phyloP scores from a whole-genome alignment of 2,888 invertebrate genomes.

The Drosophila macrothrix region DNA sequence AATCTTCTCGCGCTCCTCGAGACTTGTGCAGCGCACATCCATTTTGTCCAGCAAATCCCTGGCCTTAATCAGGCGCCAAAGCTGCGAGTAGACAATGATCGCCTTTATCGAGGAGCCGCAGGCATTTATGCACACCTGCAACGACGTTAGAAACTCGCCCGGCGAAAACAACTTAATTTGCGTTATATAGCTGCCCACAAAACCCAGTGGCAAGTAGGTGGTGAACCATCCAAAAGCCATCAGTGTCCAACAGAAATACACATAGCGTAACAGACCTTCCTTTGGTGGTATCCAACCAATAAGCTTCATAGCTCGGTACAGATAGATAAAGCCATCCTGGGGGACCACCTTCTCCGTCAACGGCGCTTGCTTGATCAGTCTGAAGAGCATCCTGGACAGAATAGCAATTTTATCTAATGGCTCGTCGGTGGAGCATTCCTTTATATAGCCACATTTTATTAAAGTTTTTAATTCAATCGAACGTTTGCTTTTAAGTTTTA shows the following conservation, averaged over 20 bases:
- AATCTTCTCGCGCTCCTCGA: slow-evolving; percentile 60
- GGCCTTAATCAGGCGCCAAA: slow-evolving; percentile 59
- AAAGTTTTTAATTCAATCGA: slow-evolving; percentile 29
- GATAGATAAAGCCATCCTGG: slow-evolving; percentile 61
- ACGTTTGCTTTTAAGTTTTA: slow-evolving; percentile 47
- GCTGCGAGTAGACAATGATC: slow-evolving; percentile 51
- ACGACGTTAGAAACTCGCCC: slow-evolving; percentile 71
- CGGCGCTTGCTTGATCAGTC: slow-evolving; percentile 54
- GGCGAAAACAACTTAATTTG: slow-evolving; percentile 62
- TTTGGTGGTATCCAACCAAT: slow-evolving; percentile 65
- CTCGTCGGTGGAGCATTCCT: background rate
- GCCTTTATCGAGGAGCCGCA: slow-evolving; percentile 66
- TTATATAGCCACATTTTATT: slow-evolving; percentile 48
- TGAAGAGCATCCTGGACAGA: slow-evolving; percentile 55
- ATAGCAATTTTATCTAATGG: background rate
- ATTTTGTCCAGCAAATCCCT: slow-evolving; percentile 60
- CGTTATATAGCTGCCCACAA: slow-evolving; percentile 62
- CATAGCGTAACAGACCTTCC: slow-evolving; percentile 38
- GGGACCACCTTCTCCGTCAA: slow-evolving; percentile 45
- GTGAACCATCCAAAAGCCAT: slow-evolving; percentile 42
- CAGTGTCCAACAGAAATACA: slow-evolving; percentile 57
- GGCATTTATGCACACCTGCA: slow-evolving; percentile 70
- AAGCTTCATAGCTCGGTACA: slow-evolving; percentile 60
- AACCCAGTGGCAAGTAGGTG: slow-evolving; percentile 59
- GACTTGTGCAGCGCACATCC: slow-evolving; percentile 56